A percentile compares a stretch with the other conserved stretches of the same genome.
phyloP scores from a whole-genome alignment of 2,888 invertebrate species.

The Sylvicola cinctus region DNA sequence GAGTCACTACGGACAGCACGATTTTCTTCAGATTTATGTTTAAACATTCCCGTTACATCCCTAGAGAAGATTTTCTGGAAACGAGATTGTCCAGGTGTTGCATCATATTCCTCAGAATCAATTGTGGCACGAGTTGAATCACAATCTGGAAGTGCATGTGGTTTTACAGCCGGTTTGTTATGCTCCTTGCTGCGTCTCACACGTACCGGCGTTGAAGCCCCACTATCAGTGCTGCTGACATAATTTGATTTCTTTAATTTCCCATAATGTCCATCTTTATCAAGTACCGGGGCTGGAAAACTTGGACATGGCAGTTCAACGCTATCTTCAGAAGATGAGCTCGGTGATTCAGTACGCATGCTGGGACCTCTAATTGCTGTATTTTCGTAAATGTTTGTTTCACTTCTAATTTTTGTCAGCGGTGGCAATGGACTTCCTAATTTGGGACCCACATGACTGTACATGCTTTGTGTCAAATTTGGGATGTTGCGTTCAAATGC shows the following conservation, averaged over 20 bases:
- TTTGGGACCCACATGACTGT: neutral
- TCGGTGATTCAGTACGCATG: neutral
- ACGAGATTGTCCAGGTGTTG: conserved; percentile 12
- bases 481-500: conserved; percentile 5
- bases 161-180: conserved; percentile 10
- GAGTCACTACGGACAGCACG: conserved; percentile 17
- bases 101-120: conserved; percentile 17
- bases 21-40: neutral
- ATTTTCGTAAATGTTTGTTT: conserved; percentile 4
- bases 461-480: conserved; percentile 6
- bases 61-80: conserved; percentile 3
- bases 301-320: conserved; percentile 19
- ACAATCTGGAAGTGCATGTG: conserved; percentile 5
- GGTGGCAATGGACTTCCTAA: neutral
- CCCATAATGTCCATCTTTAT: conserved; percentile 13
- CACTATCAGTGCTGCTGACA: neutral
- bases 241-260: conserved; percentile 10
- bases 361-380: neutral
- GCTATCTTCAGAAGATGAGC: conserved; percentile 5
- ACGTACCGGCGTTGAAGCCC: conserved; percentile 14
- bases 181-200: conserved; percentile 18
- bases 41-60: conserved; percentile 5
- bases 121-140: conserved; percentile 13
- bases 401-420: neutral
- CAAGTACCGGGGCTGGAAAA: conserved; percentile 18